Evolutionary conservation across 2,797 vertebrate species (phyloP).

Genomic region (Onychomys leucogaster): DNA sequence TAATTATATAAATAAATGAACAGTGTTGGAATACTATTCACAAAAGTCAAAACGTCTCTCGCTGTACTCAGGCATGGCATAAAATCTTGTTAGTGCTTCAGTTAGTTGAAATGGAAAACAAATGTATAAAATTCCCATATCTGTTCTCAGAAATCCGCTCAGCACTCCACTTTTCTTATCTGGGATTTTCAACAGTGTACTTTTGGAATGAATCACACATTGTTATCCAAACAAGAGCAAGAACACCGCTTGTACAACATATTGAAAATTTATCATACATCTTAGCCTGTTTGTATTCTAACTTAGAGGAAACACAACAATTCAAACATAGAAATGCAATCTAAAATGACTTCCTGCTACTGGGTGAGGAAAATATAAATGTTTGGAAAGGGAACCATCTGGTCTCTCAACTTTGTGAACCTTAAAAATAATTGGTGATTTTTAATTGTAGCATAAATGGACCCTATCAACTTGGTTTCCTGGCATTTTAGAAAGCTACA

Average conservation of each 20-base stretch:
- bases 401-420: slow-evolving; percentile 41
- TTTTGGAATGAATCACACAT: slow-evolving; percentile 49
- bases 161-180: slow-evolving; percentile 1
- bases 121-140: background rate
- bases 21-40: slow-evolving; percentile 25
- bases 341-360: slow-evolving; percentile 68
- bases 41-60: background rate
- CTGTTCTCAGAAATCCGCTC: slow-evolving; percentile 37
- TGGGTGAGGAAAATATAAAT: slow-evolving; percentile 58
- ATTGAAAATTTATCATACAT: slow-evolving; percentile 73
- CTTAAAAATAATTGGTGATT: slow-evolving; percentile 62
- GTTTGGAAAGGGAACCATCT: slow-evolving; percentile 71
- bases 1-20: background rate
- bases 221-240: slow-evolving; percentile 61
- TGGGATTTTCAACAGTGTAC: slow-evolving; percentile 22
- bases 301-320: slow-evolving; percentile 65
- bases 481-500: background rate
- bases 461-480: background rate
- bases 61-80: background rate
- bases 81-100: slow-evolving; percentile 11
- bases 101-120: slow-evolving; percentile 33
- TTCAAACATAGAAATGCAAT: slow-evolving; percentile 73
- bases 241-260: slow-evolving; percentile 51
- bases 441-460: background rate
- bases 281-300: slow-evolving; percentile 63